Evolutionary conservation across 2,888 invertebrate genomes (phyloP).

Genomic region (Vanessa cardui): DNA sequence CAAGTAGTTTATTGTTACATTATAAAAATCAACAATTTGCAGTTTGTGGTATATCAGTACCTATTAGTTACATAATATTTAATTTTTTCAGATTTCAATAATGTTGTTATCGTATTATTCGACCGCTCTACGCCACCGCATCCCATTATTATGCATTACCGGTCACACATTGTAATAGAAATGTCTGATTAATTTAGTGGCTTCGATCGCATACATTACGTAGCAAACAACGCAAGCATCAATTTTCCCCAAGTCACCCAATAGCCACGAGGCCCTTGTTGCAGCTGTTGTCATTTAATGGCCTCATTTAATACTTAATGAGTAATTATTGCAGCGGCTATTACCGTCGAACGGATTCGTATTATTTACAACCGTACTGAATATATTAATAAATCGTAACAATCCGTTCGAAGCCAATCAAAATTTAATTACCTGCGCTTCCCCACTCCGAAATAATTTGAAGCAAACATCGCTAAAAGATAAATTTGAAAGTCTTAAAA

Average conservation of each 20-base stretch:
- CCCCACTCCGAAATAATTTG: constrained; percentile 61
- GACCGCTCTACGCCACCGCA: constrained; percentile 3
- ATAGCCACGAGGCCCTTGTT: constrained; percentile 37
- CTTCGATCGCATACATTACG: constrained; percentile 21
- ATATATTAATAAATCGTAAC: constrained; percentile 72
- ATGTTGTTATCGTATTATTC: constrained; percentile 20
- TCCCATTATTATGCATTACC: constrained; percentile 26
- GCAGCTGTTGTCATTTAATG: constrained; percentile 56
- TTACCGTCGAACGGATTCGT: constrained; percentile 61
- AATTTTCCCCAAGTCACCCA: constrained; percentile 32
- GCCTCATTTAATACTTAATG: constrained; percentile 68
- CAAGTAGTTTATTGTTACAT: no score
- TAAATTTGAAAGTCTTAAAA: constrained; percentile 79
- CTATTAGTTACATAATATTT: not conserved
- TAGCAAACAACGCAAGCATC: constrained; percentile 22
- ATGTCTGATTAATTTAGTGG: constrained; percentile 22
- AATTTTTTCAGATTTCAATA: constrained; percentile 25
- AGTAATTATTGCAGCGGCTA: constrained; percentile 68
- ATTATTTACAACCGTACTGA: constrained; percentile 67
- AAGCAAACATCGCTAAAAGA: constrained; percentile 64
- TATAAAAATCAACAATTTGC: no score
- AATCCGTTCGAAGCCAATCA: constrained; percentile 71
- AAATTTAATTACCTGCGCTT: constrained; percentile 73
- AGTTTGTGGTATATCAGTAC: no score
- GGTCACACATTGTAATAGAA: constrained; percentile 22